Conservation (phyloP, 2,113 vertebrate species). For the Noturus placidus region DNA sequence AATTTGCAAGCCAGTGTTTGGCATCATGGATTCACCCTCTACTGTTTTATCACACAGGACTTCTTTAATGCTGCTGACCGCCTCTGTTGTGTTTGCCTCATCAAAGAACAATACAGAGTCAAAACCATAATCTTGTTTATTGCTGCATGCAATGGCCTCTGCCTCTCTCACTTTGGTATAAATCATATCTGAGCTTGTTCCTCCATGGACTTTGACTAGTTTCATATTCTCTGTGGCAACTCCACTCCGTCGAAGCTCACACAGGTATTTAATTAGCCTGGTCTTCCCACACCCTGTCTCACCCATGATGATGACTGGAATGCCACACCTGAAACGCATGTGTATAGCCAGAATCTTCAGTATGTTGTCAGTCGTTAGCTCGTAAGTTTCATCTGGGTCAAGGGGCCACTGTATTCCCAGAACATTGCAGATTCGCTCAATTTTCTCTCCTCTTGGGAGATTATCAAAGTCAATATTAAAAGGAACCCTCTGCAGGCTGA, state of each 20-base stretch:
- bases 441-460: constrained; percentile 80
- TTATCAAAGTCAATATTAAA: constrained; percentile 87
- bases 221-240: constrained; percentile 80
- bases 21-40: constrained; percentile 72
- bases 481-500: constrained; percentile 81
- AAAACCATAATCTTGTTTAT: constrained; percentile 73
- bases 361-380: constrained; percentile 91
- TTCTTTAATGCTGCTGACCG: constrained; percentile 91
- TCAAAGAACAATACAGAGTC: constrained; percentile 93
- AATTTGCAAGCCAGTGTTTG: constrained; percentile 76
- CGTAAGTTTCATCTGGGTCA: constrained; percentile 91
- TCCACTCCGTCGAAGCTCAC: constrained; percentile 73
- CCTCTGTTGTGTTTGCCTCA: constrained; percentile 94
- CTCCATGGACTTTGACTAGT: constrained; percentile 93
- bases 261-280: constrained; percentile 88
- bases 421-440: constrained; percentile 80
- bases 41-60: constrained; percentile 87
- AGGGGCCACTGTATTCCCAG: constrained; percentile 79
- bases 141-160: constrained; percentile 71
- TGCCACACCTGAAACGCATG: constrained; percentile 92
- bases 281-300: constrained; percentile 97
- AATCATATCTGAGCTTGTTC: constrained; percentile 84
- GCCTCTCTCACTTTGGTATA: constrained; percentile 80
- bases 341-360: constrained; percentile 93
- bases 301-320: constrained; percentile 95